Conservation (phyloP, 2,888 invertebrate species). For the Teleogryllus oceanicus region DNA sequence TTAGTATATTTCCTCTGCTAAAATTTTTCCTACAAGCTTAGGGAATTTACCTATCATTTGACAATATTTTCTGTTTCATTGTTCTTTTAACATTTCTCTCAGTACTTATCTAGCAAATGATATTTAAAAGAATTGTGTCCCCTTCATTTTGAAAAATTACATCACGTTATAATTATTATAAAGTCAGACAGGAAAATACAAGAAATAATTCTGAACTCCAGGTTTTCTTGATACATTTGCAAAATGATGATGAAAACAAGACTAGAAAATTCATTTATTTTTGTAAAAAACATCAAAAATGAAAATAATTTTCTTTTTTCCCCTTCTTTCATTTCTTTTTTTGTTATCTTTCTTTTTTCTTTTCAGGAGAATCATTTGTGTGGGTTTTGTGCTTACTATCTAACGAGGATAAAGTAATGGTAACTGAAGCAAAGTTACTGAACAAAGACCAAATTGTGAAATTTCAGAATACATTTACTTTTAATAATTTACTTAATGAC, state of each 20-base stretch:
- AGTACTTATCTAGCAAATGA: too few relatives aligned
- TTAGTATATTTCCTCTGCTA: too few relatives aligned
- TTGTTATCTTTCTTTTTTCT: not conserved
- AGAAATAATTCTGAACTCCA: too few relatives aligned
- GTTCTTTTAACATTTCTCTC: too few relatives aligned
- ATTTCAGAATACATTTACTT: not conserved
- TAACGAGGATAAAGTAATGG: not conserved
- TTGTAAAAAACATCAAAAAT: not conserved
- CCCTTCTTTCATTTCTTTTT: not conserved
- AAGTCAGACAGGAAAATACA: too few relatives aligned
- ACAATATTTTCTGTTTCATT: too few relatives aligned
- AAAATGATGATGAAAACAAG: not conserved
- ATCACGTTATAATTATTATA: too few relatives aligned
- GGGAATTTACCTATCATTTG: too few relatives aligned
- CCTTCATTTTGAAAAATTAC: too few relatives aligned
- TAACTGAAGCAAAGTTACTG: not conserved
- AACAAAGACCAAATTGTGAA: not conserved
- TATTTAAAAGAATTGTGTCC: too few relatives aligned
- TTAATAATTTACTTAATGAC: not conserved
- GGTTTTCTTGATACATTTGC: too few relatives aligned
- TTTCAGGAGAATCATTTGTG: not conserved
- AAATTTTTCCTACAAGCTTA: too few relatives aligned
- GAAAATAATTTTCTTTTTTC: not conserved
- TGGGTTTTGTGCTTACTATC: slow-evolving; percentile 24
- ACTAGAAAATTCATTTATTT: not conserved